These are phyloP conservation scores for Rhyzopertha dominica DNA, from an alignment of 1,140 invertebrate species.

Conservation along the genomic window DNA sequence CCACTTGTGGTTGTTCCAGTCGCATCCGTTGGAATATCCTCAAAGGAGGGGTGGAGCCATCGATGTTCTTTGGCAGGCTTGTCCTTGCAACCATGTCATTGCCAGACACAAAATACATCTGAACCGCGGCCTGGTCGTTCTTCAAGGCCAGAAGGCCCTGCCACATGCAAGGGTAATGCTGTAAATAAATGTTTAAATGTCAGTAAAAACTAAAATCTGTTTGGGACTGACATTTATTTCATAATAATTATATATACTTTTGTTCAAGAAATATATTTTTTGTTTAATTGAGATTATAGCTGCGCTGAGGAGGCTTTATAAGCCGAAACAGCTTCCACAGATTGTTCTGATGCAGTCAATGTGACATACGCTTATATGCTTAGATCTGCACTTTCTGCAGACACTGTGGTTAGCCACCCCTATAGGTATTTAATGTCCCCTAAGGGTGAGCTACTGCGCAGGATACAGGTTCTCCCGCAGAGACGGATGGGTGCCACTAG, in stretches of 20 bases:
- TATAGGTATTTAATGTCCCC: too few relatives aligned
- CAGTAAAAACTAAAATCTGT: conserved; percentile 1
- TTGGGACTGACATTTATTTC: not conserved
- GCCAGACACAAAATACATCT: conserved; percentile 97
- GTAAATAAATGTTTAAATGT: conserved; percentile 42
- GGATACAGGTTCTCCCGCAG: too few relatives aligned
- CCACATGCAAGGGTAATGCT: conserved; percentile 94
- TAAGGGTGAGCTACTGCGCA: too few relatives aligned
- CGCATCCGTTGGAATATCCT: conserved; percentile 95
- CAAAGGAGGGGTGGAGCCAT: conserved; percentile 75
- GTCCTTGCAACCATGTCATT: conserved; percentile 79
- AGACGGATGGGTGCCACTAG: too few relatives aligned
- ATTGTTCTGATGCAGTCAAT: too few relatives aligned
- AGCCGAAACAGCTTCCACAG: too few relatives aligned
- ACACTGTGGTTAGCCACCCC: too few relatives aligned
- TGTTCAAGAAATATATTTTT: too few relatives aligned
- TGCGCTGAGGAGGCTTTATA: not conserved
- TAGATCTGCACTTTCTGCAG: too few relatives aligned
- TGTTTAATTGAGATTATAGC: not conserved
- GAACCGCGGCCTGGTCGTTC: conserved; percentile 92
- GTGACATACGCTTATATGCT: too few relatives aligned
- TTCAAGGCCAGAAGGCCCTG: conserved; percentile 91
- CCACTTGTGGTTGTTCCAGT: conserved; percentile 87
- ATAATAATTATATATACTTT: too few relatives aligned
- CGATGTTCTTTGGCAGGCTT: conserved; percentile 73